Conservation (phyloP, 2,888 invertebrate species). For the Phengaris arion region DNA sequence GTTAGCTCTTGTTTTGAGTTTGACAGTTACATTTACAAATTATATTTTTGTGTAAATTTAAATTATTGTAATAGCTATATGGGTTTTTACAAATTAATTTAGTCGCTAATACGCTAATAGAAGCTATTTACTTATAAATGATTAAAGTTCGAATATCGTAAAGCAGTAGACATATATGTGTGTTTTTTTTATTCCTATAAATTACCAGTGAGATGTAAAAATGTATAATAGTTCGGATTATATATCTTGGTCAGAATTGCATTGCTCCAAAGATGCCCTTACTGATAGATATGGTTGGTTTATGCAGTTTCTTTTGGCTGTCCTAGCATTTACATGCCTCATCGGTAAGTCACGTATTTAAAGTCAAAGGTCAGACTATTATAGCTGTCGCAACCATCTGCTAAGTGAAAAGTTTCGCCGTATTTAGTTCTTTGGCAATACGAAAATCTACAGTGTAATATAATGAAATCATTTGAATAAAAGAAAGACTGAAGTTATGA, state of each 20-base stretch:
- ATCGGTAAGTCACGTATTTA: slow-evolving; percentile 76
- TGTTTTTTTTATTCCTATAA: background rate
- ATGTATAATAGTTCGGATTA: slow-evolving; percentile 72
- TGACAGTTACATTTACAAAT: background rate
- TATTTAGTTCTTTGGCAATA: background rate
- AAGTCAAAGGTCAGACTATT: slow-evolving; percentile 30
- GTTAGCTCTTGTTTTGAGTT: background rate
- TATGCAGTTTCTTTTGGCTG: slow-evolving; percentile 84
- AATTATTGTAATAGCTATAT: no score
- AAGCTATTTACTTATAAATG: background rate
- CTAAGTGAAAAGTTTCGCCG: background rate
- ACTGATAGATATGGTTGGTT: slow-evolving; percentile 88
- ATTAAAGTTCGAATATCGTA: background rate
- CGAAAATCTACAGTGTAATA: no score
- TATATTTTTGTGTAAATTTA: background rate
- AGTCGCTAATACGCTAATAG: background rate
- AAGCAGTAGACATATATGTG: background rate
- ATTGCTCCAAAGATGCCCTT: slow-evolving; percentile 85
- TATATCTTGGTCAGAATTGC: slow-evolving; percentile 72
- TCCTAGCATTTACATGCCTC: slow-evolving; percentile 85
- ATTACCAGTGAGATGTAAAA: slow-evolving; percentile 49
- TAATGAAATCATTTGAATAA: no score
- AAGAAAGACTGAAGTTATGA: no score
- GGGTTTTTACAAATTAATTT: background rate
- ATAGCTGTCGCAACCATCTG: slow-evolving; percentile 12